Base-by-base conservation (phyloP, 2,113 vertebrate species). In the Gnathonemus longibarbis region DNA sequence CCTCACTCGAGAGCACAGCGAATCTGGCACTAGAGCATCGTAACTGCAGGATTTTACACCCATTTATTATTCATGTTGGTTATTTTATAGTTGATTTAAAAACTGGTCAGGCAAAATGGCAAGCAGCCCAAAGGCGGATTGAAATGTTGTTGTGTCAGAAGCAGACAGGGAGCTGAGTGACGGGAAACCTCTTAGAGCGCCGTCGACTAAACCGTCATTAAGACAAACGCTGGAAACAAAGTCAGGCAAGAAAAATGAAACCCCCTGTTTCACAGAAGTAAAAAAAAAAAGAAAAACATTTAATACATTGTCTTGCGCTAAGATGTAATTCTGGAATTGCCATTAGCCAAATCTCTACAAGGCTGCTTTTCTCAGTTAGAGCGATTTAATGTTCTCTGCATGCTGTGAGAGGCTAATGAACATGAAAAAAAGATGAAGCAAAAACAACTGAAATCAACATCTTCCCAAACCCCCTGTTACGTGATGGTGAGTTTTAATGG, bases 341-440 rank as follows among this genome's bases (percentile, higher is more conserved):
- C 86, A 90, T 90, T 91, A 93, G 91, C 89, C 77, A 89, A 91
- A 90, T 89, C 90, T 90, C 89, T 91, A 91, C 87, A 46, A 88
- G 89, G 89, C 85, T 90, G 91, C 91, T 90, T 91, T 83, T 91
- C 90, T 90, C 56, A n/a, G 91, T 91, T 87, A 89, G 90, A 90
- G 89, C 90, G 91, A 85, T 91, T 88, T 91, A 92, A 91, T 92
- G 92, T 89, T 91, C 86, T 74, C 89, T 88, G 90, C 89, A 53
- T 91, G 93, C 91, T 91, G 90, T 85, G 91, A 49, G 49, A 83
- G 83, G 90, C 91, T 93, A 93, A 92, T 93, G 93, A 92, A 90
- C 88, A 91, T 85, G 88, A 86, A 90, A 89, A 89, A 90, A 90
- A 90, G 17, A 31, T 6, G 15, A 87, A 89, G 91, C 90, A 89